phyloP scores from a whole-genome alignment of 64 coral and sea anemone species.

The Montipora cactus region DNA sequence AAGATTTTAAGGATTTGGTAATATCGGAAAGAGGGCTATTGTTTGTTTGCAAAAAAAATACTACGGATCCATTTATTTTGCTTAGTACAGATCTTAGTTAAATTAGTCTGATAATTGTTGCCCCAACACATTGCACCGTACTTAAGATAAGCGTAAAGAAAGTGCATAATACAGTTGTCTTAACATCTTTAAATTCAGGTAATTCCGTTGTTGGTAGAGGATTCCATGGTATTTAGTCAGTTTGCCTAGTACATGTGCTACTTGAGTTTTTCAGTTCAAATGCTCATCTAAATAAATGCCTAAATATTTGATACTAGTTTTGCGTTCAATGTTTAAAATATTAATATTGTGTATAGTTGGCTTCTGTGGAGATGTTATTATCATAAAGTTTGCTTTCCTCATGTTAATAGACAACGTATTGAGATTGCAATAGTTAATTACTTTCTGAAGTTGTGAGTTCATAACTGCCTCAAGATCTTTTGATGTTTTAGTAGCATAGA shows the following conservation, averaged over 20 bases:
- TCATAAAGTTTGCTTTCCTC: constrained; percentile 43
- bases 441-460: constrained; percentile 43
- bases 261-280: constrained; percentile 46
- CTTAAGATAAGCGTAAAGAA: constrained; percentile 37
- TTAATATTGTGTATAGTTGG: constrained; percentile 6
- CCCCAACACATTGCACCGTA: constrained; percentile 32
- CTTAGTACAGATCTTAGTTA: constrained; percentile 30
- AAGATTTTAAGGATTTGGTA: constrained; percentile 11
- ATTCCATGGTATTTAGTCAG: constrained; percentile 25
- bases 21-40: not conserved
- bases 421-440: constrained; percentile 42
- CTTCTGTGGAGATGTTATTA: constrained; percentile 25
- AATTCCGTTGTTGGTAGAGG: not conserved
- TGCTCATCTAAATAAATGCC: constrained; percentile 54
- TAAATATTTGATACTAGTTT: constrained; percentile 47
- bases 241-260: constrained; percentile 38
- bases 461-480: constrained; percentile 54
- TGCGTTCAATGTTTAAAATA: not conserved
- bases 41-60: constrained; percentile 19
- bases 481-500: constrained; percentile 40
- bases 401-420: constrained; percentile 57
- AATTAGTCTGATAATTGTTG: constrained; percentile 42
- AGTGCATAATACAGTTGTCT: constrained; percentile 12
- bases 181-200: constrained; percentile 18
- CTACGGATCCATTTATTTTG: constrained; percentile 10